Base-by-base conservation (phyloP, 2,888 invertebrate genomes). In the Idaea aversata region DNA sequence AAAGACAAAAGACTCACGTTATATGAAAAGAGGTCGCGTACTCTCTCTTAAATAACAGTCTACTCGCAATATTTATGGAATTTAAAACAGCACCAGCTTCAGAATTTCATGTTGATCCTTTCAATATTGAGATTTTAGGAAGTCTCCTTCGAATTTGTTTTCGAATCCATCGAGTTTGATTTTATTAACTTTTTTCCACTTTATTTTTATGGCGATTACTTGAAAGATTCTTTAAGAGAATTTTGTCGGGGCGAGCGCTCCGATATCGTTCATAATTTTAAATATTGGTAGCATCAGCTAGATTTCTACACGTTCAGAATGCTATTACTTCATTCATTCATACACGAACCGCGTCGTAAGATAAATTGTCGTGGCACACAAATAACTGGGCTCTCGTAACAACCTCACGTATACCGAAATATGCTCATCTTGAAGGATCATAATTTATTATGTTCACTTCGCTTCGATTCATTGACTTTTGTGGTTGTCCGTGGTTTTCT, bases 371-470 rank as follows among this genome's bases (percentile, higher is more conserved):
- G 81, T 80, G 75, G 83, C 84, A 88, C 84, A 90, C 88, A 90
- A 90, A 91, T 90, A 90, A 87, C 87, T 84, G 83, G 83, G 84
- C 34, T 77, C 82, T 77, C 83, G 80, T 77, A 83, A 80, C 84
- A 88, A 86, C 84, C 79, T 81, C 77, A 79, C 81, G 75, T 84
- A 79, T 77, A 81, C 73, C 70, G 63, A 67, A 75, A 82, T 83
- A 79, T 78, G 82, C 82, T 80, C 80, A 86, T 88, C 86, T 85
- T 81, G 79, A 76, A 80, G 79, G 84, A 83, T 81, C 79, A 88
- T 90, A 87, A 92, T 92, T 92, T 93, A 91, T 92, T 91, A 90
- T 89, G 88, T 89, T 87, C 88, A 83, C 85, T 83, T 84, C 82
- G 85, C 84, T 86, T 80, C 88, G 85, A 89, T 85, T 88, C 90